Evolutionary conservation across 2,113 vertebrate species (phyloP), one percentile per base, ranked within the genome.

Genomic region (Paramormyrops kingsleyae): DNA sequence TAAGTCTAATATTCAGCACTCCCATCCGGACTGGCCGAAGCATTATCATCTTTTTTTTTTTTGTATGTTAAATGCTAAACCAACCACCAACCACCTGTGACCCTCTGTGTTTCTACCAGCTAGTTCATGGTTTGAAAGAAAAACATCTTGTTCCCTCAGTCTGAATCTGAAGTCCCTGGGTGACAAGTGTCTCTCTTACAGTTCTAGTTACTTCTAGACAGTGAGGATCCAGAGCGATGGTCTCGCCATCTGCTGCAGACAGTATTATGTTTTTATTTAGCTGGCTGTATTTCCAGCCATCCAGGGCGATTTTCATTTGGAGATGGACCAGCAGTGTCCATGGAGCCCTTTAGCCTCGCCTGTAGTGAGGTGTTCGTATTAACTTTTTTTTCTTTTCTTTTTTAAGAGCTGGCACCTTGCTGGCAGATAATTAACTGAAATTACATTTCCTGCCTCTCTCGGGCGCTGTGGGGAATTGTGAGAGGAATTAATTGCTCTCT

Each of bases 361-460:
- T 39, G 47, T 80, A 80, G n/a, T 35, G 31, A 83, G 74, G 74
- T 21, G 31, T 89, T 83, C 31, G n/a, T 53, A 80, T 88, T 39
- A 35, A 52, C 50, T 15, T 52, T 15, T 50, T 50, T 13, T 13
- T 12, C 9, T 46, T 46, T 46, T 7, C 8, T 46, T 46, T 1
- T 15, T 52, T 52, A 50, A 74, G 94, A 94, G 92, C 91, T 95
- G 93, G 94, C 92, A 92, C 92, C 93, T 92, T 91, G 92, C 93
- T 92, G 93, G 93, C 94, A 94, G 94, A 93, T 95, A 94, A 95
- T 95, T 94, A 95, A 93, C 91, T 93, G 92, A 93, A 95, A 95
- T 95, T 92, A 93, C 93, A 93, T 94, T 95, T 93, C 92, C 91
- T 70, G 89, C 90, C 92, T 94, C 92, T 92, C 92, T 91, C 21